Percentiles rank a stretch among this genome's conserved stretches.
phyloP scores from a whole-genome alignment of 2,113 vertebrate genomes.

The Gallinago media region DNA sequence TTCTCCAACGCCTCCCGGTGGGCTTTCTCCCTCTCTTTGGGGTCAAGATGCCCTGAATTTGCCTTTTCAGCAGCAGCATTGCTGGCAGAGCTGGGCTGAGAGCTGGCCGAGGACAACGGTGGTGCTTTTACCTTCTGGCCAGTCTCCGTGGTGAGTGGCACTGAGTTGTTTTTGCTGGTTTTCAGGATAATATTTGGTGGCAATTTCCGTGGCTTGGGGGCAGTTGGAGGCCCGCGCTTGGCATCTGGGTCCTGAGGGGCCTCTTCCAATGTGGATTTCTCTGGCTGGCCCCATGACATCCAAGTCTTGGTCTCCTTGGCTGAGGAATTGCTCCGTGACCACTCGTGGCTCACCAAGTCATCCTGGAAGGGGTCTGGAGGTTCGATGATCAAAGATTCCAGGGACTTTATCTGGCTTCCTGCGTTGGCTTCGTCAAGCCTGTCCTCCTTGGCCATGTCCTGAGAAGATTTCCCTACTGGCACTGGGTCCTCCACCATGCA shows the following conservation, averaged over 20 bases:
- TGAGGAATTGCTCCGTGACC: neutral
- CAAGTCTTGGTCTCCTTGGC: neutral
- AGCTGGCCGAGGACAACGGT: fast-evolving
- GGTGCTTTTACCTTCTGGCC: constrained; percentile 11
- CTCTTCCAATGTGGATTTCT: neutral
- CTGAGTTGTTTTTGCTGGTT: constrained; percentile 63
- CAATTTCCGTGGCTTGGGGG: constrained; percentile 84
- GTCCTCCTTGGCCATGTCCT: neutral
- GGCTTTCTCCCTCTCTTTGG: constrained; percentile 78
- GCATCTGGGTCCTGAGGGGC: neutral
- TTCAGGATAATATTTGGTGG: constrained; percentile 82
- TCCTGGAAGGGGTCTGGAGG: constrained; percentile 72
- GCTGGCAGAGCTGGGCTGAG: neutral
- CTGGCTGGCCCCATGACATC: neutral
- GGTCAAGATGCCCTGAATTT: neutral
- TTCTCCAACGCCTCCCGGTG: constrained; percentile 87
- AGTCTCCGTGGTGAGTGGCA: neutral
- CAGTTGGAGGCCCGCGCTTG: constrained; percentile 77
- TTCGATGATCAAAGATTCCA: constrained; percentile 11
- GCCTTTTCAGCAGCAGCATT: constrained; percentile 21
- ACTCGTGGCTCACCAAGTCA: neutral
- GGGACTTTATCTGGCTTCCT: neutral
- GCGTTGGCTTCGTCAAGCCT: neutral
- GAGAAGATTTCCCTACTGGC: neutral
- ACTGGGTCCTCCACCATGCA: fast-evolving